A percentile compares a stretch with the other conserved stretches of the same genome.
Conservation (phyloP, 2,797 vertebrate genomes). For the Craterocephalus amniculus region DNA sequence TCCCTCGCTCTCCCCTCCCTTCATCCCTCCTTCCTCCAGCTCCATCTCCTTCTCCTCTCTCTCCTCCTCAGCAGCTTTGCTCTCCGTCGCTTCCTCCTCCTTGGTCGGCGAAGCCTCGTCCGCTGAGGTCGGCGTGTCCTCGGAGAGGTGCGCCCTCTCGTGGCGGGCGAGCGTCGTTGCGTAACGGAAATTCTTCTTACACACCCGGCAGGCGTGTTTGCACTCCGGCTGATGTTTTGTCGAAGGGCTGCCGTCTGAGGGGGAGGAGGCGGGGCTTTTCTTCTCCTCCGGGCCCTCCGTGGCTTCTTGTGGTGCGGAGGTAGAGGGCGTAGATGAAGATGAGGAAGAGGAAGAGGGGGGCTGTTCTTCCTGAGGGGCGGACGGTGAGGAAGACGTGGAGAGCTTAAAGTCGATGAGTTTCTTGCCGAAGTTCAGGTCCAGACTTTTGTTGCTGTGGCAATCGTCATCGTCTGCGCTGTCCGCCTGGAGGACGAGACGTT, state of each 20-base stretch:
- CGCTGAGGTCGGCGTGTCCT: constrained; percentile 51
- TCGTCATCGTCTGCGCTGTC: constrained; percentile 84
- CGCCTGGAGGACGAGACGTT: constrained; percentile 17
- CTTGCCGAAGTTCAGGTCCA: constrained; percentile 94
- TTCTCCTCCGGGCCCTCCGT: constrained; percentile 37
- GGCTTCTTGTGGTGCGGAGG: constrained; percentile 31
- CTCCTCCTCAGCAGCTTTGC: constrained; percentile 32
- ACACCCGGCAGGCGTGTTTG: constrained; percentile 88
- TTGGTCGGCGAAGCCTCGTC: constrained; percentile 50
- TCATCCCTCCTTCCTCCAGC: constrained; percentile 67
- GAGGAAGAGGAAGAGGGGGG: constrained; percentile 44
- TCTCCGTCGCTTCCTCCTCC: constrained; percentile 65
- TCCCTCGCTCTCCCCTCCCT: constrained; percentile 74
- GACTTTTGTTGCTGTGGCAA: constrained; percentile 92
- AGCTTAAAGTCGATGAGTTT: constrained; percentile 93
- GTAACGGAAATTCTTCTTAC: constrained; percentile 94
- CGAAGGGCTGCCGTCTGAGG: constrained; percentile 32
- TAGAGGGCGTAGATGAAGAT: constrained; percentile 34
- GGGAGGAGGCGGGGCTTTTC: constrained; percentile 16
- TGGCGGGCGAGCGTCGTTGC: constrained; percentile 92
- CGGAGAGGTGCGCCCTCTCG: constrained; percentile 87
- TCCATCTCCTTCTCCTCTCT: constrained; percentile 64
- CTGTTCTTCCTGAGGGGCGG: constrained; percentile 61
- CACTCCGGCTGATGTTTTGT: constrained; percentile 84
- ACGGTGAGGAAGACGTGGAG: constrained; percentile 48